These are phyloP conservation scores for Alexandromys fortis DNA, from an alignment of 2,113 vertebrate species.

Conservation along the genomic window DNA sequence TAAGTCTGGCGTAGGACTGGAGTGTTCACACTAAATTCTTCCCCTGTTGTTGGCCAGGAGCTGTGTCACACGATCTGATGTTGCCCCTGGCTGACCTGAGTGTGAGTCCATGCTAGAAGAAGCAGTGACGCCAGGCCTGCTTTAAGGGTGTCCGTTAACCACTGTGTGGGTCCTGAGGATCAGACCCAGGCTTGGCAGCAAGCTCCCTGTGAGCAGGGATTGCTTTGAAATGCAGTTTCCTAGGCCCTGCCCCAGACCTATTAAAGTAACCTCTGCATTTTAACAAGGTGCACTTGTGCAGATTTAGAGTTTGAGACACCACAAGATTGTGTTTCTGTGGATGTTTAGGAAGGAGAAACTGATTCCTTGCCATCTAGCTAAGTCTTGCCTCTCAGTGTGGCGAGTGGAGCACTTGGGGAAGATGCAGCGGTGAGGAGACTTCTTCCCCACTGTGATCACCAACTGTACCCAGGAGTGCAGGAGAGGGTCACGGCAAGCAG, in stretches of 20 bases:
- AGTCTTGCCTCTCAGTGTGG: not conserved
- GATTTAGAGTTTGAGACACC: not conserved
- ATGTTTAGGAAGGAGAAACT: not conserved
- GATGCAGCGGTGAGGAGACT: not conserved
- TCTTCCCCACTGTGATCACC: not conserved
- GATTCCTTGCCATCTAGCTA: not conserved
- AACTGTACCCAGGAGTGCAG: not conserved
- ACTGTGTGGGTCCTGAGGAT: not conserved
- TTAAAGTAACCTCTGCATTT: not conserved
- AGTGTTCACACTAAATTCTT: conserved; percentile 2
- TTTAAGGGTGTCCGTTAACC: not conserved
- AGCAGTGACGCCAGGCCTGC: not conserved
- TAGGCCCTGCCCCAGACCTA: not conserved
- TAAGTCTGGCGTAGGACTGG: not conserved
- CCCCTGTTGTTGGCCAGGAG: not conserved
- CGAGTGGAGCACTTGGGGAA: not conserved
- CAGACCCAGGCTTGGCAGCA: not conserved
- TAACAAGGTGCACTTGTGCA: not conserved
- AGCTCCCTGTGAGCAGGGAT: not conserved
- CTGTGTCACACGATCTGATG: not conserved
- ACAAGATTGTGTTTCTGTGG: not conserved
- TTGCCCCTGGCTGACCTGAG: not conserved
- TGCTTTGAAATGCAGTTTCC: not conserved
- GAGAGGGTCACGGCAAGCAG: not conserved
- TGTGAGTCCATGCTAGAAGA: not conserved